Base-by-base conservation (phyloP, 2,888 invertebrate genomes). In the Ennomos erosarius region DNA sequence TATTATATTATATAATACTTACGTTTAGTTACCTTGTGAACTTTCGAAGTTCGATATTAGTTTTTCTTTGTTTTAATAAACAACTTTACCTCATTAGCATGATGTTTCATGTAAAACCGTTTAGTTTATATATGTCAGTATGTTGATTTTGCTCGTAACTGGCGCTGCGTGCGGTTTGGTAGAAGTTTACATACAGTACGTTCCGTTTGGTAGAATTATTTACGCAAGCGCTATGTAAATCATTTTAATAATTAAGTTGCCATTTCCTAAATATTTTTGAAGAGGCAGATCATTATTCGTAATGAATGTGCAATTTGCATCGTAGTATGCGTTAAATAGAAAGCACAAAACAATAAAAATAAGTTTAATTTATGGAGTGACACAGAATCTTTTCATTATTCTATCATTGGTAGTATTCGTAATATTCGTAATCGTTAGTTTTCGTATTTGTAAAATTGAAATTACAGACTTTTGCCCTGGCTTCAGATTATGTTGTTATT, bases 1-100 rank as follows among this genome's bases (percentile, higher is more conserved):
- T 74, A 67, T 59, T 53, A 53, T 67, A 63, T 65, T 77, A 72
- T 82, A 81, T 82, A 81, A 76, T 85, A 83, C 81, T 84, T 88
- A 87, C 78, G 75, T 88, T 89, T 90, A 91, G 90, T 91, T 91
- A 91, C 91, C 91, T 88, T 79, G 74, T 78, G 91, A 89, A 88
- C 91, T 88, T 88, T 78, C 84, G 86, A 91, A 91, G 91, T 91
- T 91, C 91, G 69, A 74, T 71, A 79, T 85, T 84, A 78, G 77
- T 84, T 75, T 81, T 81, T 79, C 76, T 79, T 77, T 81, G 79
- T 78, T 78, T 73, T 75, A 74, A 74, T 77, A 73, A 76, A 74
- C 75, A 73, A 83, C 75, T 82, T 79, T 90, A 90, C 90, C 90
- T 90, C 90, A 89, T 85, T 88, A 89, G 84, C 86, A 85, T 85